These are phyloP conservation scores for Eristalis intricaria DNA, from an alignment of 2,888 invertebrate species.

Conservation along the genomic window DNA sequence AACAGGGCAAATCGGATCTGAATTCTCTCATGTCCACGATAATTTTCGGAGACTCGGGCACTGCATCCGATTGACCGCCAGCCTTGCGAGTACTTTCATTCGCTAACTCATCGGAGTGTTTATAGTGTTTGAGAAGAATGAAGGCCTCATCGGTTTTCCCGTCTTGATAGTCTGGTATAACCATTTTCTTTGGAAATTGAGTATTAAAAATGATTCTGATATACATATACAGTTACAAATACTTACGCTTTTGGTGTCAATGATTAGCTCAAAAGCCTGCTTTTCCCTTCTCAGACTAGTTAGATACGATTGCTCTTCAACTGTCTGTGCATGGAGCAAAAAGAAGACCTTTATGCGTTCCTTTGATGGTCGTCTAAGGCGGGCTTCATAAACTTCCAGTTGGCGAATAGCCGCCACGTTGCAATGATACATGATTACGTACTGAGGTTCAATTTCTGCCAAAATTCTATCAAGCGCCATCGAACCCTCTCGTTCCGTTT, in stretches of 20 bases:
- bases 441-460: constrained; percentile 87
- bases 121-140: constrained; percentile 78
- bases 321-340: constrained; percentile 93
- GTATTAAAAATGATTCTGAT: not conserved
- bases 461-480: constrained; percentile 88
- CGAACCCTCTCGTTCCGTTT: constrained; percentile 86
- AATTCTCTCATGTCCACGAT: constrained; percentile 99
- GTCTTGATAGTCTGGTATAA: constrained; percentile 93
- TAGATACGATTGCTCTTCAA: constrained; percentile 98
- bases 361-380: constrained; percentile 82
- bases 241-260: constrained; percentile 94
- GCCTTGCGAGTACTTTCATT: constrained; percentile 86
- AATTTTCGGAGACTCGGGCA: constrained; percentile 81
- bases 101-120: constrained; percentile 74
- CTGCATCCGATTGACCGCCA: constrained; percentile 83
- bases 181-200: constrained; percentile 86
- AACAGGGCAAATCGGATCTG: constrained; percentile 95
- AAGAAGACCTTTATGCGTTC: constrained; percentile 90
- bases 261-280: constrained; percentile 95
- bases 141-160: constrained; percentile 88
- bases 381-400: constrained; percentile 91
- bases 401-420: constrained; percentile 94
- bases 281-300: constrained; percentile 95
- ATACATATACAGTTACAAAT: not conserved
- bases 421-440: constrained; percentile 94